These are phyloP conservation scores for Heliconius hewitsoni DNA, from an alignment of 1,140 invertebrate species.

Conservation along the genomic window DNA sequence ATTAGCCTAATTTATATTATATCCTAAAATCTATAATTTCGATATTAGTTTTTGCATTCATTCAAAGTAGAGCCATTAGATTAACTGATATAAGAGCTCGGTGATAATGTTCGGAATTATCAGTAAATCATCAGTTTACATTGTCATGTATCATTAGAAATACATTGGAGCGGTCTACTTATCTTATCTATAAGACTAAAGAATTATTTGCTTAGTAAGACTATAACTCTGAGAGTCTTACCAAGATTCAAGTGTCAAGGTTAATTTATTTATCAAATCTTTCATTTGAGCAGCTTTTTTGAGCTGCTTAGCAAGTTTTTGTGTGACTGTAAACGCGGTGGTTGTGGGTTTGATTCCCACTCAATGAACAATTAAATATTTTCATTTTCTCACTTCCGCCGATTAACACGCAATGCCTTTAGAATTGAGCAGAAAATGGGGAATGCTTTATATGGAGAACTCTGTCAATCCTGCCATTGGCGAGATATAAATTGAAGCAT, in stretches of 20 bases:
- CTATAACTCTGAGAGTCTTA: conserved; percentile 21
- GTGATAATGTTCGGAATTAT: conserved; percentile 14
- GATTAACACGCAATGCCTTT: no score
- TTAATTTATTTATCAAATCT: conserved; percentile 20
- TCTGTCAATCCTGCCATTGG: no score
- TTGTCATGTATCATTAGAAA: conserved; percentile 2
- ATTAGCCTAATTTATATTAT: not conserved
- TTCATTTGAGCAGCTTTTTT: not conserved
- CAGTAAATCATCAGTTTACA: not conserved
- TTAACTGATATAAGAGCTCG: conserved; percentile 6
- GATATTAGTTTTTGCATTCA: no score
- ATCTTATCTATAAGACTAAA: conserved; percentile 28
- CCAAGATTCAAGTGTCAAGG: conserved; percentile 35
- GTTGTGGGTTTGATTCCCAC: no score
- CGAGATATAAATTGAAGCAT: no score
- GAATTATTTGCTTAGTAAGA: conserved; percentile 20
- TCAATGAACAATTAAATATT: no score
- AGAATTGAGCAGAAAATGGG: no score
- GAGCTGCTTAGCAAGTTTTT: no score
- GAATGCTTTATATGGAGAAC: no score
- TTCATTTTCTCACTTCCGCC: no score
- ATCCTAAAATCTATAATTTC: not conserved
- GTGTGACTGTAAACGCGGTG: no score
- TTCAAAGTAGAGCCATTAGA: not conserved
- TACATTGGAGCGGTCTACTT: conserved; percentile 10